These are phyloP conservation scores for Nomada fucata DNA, from an alignment of 2,888 invertebrate species.

Conservation along the genomic window DNA sequence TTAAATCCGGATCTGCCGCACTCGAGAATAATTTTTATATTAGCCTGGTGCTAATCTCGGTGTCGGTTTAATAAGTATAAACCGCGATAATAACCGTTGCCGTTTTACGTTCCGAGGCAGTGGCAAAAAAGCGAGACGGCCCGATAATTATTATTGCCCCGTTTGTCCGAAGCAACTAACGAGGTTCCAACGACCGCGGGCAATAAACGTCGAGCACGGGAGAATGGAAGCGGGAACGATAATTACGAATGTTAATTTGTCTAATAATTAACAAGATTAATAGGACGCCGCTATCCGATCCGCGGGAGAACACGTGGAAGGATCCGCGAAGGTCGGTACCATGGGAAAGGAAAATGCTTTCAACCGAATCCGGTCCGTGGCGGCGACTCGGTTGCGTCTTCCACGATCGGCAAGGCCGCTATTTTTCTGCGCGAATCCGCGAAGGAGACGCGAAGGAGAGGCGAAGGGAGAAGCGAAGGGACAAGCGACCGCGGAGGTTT, in stretches of 20 bases:
- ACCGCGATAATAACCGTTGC: constrained; percentile 51
- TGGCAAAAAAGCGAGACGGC: constrained; percentile 58
- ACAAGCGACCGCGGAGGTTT: not conserved
- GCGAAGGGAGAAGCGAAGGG: no score
- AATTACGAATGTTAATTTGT: constrained; percentile 69
- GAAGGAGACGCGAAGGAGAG: no score
- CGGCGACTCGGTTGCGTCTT: constrained; percentile 8
- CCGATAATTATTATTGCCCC: constrained; percentile 67
- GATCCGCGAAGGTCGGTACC: constrained; percentile 60
- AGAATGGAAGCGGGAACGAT: constrained; percentile 63
- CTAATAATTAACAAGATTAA: constrained; percentile 68
- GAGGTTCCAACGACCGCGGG: constrained; percentile 55
- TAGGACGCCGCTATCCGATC: constrained; percentile 63
- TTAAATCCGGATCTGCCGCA: not conserved
- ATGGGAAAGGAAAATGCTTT: constrained; percentile 49
- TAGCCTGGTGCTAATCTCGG: constrained; percentile 31
- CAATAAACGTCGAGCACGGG: constrained; percentile 60
- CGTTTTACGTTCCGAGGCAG: constrained; percentile 47
- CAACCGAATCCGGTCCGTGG: not conserved
- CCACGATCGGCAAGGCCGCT: not conserved
- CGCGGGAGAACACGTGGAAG: constrained; percentile 43
- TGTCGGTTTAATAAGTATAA: constrained; percentile 54
- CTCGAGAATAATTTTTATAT: constrained; percentile 20
- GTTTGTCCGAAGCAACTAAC: constrained; percentile 59
- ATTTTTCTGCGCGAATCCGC: no score